These are phyloP conservation scores for Molossus alvarezi DNA, from an alignment of 2,797 vertebrate genomes.

Conservation along the genomic window DNA sequence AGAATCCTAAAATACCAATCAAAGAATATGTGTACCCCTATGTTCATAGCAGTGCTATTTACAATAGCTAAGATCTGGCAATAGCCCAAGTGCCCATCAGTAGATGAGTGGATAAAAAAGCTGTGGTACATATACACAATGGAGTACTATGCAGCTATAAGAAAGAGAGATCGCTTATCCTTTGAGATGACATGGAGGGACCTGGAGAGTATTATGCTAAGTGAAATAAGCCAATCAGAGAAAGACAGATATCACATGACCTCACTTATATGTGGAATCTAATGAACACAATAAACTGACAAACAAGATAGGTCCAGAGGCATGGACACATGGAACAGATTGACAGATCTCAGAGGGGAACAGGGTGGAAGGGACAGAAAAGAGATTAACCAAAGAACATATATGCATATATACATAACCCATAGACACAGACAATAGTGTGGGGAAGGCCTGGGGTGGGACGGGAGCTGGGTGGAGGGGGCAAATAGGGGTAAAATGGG, in stretches of 20 bases:
- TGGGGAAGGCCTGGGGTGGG: neutral
- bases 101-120: neutral
- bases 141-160: neutral
- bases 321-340: neutral
- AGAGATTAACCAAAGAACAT: neutral
- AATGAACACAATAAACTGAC: neutral
- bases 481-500: neutral
- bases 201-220: neutral
- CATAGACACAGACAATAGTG: neutral
- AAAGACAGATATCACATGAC: neutral
- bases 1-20: neutral
- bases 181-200: neutral
- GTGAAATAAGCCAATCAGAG: neutral
- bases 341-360: neutral
- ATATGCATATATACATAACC: neutral
- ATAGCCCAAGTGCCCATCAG: neutral
- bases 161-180: neutral
- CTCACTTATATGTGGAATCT: neutral
- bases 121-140: neutral
- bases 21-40: neutral
- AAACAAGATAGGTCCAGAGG: neutral
- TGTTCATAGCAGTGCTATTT: neutral
- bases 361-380: neutral
- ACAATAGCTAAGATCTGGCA: neutral
- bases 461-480: neutral